phyloP scores from a whole-genome alignment of 2,888 invertebrate genomes.

The Didymodactylos carnosus region DNA sequence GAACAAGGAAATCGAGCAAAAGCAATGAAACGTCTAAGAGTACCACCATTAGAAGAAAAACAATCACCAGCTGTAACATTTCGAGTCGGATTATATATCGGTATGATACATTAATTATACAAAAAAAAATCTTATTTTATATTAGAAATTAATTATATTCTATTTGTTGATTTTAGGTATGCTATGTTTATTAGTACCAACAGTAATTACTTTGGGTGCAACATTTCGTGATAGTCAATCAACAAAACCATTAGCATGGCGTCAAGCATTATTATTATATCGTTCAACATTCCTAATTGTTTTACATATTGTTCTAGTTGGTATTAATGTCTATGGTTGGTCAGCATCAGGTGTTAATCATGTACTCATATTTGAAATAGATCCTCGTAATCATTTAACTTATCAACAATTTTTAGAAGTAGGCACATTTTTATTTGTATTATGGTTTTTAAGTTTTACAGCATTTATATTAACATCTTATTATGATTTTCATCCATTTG shows the following conservation, averaged over 20 bases:
- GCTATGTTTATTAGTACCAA: slow-evolving; percentile 12
- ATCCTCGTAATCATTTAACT: slow-evolving; percentile 64
- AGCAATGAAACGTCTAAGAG: slow-evolving; percentile 88
- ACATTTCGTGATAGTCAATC: background rate
- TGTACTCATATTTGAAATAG: slow-evolving; percentile 84
- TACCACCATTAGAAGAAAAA: slow-evolving; percentile 87
- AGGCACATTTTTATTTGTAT: slow-evolving; percentile 26
- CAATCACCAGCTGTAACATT: slow-evolving; percentile 35
- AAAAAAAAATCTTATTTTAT: no score
- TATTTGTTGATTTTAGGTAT: slow-evolving; percentile 29
- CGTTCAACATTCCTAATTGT: slow-evolving; percentile 76
- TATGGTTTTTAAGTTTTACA: slow-evolving; percentile 69
- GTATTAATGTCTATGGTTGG: slow-evolving; percentile 91
- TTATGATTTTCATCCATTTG: slow-evolving; percentile 69
- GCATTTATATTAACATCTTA: slow-evolving; percentile 60
- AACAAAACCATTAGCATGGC: slow-evolving; percentile 20
- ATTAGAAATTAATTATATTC: background rate
- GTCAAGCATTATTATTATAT: slow-evolving; percentile 69
- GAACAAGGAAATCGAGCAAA: slow-evolving; percentile 78
- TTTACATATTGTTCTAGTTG: slow-evolving; percentile 75
- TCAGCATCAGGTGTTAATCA: slow-evolving; percentile 92
- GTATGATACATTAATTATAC: no score
- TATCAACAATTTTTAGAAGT: slow-evolving; percentile 81
- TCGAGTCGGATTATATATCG: slow-evolving; percentile 57
- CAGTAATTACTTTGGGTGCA: background rate